Percentiles rank a stretch among this genome's conserved stretches.
phyloP scores from a whole-genome alignment of 2,888 invertebrate species.

The Orthonevra nobilis region DNA sequence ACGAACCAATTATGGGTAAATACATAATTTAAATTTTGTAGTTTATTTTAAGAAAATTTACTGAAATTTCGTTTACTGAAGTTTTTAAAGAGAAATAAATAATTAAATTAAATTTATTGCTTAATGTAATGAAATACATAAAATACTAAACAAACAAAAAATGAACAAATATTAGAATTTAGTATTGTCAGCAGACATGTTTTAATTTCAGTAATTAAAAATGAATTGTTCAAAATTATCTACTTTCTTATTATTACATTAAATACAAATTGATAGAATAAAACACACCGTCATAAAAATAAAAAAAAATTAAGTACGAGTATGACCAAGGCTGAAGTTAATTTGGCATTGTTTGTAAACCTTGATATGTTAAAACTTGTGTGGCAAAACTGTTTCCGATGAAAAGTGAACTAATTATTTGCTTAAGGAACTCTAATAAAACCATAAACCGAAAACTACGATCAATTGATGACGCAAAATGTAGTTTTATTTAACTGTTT shows the following conservation, averaged over 20 bases:
- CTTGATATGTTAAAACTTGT: too few relatives aligned
- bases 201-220: conserved; percentile 55
- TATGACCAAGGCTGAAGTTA: too few relatives aligned
- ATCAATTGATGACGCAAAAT: too few relatives aligned
- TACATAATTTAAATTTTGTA: conserved; percentile 36
- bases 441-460: too few relatives aligned
- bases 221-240: conserved; percentile 65
- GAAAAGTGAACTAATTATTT: too few relatives aligned
- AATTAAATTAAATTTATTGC: conserved; percentile 27
- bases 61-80: conserved; percentile 44
- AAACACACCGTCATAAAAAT: neutral
- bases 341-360: too few relatives aligned
- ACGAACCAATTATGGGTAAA: conserved; percentile 56
- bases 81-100: conserved; percentile 27
- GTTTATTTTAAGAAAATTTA: conserved; percentile 45
- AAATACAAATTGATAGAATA: conserved; percentile 65
- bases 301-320: too few relatives aligned
- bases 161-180: conserved; percentile 50
- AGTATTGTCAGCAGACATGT: conserved; percentile 52
- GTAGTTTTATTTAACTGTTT: too few relatives aligned
- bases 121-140: conserved; percentile 42
- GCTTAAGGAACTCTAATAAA: too few relatives aligned
- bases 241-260: conserved; percentile 65
- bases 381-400: too few relatives aligned
- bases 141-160: conserved; percentile 14